Evolutionary conservation across 2,888 invertebrate species (phyloP).

Genomic region (Autographa gamma): DNA sequence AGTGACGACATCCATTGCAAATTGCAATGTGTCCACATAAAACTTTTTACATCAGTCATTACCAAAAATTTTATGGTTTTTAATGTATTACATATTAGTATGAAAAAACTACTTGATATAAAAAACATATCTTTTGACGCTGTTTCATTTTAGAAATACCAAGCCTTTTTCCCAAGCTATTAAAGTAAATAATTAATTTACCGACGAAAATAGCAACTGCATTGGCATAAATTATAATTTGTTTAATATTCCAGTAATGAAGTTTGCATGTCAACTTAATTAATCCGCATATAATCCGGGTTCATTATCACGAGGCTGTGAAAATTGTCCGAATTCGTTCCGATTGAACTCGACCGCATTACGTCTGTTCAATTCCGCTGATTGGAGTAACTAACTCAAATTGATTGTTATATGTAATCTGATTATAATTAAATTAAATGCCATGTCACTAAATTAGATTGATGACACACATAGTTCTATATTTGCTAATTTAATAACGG

Average conservation of each 20-base stretch:
- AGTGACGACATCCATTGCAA: background rate
- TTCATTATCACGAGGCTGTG: background rate
- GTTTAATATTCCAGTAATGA: constrained; percentile 12
- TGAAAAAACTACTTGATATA: no score
- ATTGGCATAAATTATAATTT: constrained; percentile 7
- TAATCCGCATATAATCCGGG: constrained; percentile 3
- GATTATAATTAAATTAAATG: background rate
- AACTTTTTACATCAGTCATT: background rate
- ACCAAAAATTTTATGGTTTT: no score
- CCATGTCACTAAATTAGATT: background rate
- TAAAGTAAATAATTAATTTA: background rate
- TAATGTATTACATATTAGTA: no score
- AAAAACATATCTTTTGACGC: no score
- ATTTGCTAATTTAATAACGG: background rate
- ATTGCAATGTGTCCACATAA: background rate
- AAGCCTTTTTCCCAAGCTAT: no score
- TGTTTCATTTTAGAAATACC: no score
- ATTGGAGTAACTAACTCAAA: background rate
- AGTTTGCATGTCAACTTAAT: constrained; percentile 10
- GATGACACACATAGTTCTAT: background rate
- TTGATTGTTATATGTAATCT: background rate
- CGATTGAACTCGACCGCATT: constrained; percentile 4
- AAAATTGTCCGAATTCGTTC: background rate
- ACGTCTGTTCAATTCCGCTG: background rate
- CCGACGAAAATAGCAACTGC: background rate